A percentile compares a stretch with the other conserved stretches of the same genome.
Evolutionary conservation across 2,113 vertebrate genomes (phyloP).

Genomic region (Aviceda subcristata): DNA sequence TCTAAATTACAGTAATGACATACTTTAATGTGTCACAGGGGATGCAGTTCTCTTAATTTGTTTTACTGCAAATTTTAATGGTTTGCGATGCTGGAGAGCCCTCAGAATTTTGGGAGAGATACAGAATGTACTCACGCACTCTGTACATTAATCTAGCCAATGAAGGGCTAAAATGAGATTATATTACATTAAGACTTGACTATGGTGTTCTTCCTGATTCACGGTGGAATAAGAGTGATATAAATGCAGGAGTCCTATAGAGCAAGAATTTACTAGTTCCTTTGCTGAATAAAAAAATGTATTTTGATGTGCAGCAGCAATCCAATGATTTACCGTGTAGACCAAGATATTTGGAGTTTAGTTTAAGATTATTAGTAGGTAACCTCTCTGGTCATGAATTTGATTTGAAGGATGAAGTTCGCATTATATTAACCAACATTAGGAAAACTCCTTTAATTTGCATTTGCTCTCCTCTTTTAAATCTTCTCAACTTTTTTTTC

Average conservation of each 20-base stretch:
- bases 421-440: neutral
- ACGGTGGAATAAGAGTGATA: neutral
- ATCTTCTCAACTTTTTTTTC: neutral
- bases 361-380: neutral
- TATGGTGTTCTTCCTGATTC: neutral
- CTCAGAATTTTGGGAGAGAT: neutral
- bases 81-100: neutral
- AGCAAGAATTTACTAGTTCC: neutral
- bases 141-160: neutral
- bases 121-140: accelerated
- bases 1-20: neutral
- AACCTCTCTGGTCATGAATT: neutral
- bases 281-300: neutral
- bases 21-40: neutral
- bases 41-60: neutral
- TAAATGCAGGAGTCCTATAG: accelerated
- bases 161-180: neutral
- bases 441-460: neutral
- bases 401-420: neutral
- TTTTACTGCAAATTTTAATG: neutral
- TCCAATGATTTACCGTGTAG: neutral
- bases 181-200: neutral
- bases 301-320: neutral
- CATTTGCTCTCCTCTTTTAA: neutral
- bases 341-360: neutral